phyloP scores from a whole-genome alignment of 2,113 vertebrate genomes.

The Podarcis cretensis region DNA sequence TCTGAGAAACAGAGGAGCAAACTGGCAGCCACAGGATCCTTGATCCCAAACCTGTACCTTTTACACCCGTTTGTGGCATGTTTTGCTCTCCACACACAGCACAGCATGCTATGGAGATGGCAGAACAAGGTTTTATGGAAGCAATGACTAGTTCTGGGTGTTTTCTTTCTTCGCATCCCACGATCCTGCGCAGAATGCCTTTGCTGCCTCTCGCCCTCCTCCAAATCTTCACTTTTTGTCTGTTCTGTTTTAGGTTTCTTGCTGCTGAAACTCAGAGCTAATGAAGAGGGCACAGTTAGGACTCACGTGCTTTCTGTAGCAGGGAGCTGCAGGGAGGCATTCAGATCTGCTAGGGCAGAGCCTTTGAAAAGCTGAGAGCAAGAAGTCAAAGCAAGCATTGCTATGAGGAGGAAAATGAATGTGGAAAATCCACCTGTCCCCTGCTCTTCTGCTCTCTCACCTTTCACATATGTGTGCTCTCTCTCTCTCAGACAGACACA shows the following conservation, averaged over 20 bases:
- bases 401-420: constrained; percentile 41
- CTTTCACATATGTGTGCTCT: neutral
- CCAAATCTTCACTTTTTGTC: constrained; percentile 24
- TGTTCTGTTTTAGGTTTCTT: neutral
- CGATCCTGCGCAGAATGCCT: neutral
- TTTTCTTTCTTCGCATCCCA: neutral
- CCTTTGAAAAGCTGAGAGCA: constrained; percentile 50
- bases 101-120: constrained; percentile 27
- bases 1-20: constrained; percentile 25
- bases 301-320: constrained; percentile 50
- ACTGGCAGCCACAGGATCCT: constrained; percentile 34
- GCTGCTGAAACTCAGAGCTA: constrained; percentile 65
- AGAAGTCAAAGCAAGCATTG: constrained; percentile 45
- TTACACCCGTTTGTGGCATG: neutral
- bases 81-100: neutral
- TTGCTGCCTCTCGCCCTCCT: constrained; percentile 54
- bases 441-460: neutral
- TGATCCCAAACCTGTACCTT: constrained; percentile 6
- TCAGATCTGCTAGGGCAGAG: constrained; percentile 57
- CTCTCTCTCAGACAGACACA: neutral
- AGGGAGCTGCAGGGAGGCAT: constrained; percentile 67
- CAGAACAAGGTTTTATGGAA: constrained; percentile 39
- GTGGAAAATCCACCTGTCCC: neutral
- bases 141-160: neutral
- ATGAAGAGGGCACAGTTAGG: constrained; percentile 68